phyloP scores from a whole-genome alignment of 2,113 vertebrate species.

The Grammomys surdaster region DNA sequence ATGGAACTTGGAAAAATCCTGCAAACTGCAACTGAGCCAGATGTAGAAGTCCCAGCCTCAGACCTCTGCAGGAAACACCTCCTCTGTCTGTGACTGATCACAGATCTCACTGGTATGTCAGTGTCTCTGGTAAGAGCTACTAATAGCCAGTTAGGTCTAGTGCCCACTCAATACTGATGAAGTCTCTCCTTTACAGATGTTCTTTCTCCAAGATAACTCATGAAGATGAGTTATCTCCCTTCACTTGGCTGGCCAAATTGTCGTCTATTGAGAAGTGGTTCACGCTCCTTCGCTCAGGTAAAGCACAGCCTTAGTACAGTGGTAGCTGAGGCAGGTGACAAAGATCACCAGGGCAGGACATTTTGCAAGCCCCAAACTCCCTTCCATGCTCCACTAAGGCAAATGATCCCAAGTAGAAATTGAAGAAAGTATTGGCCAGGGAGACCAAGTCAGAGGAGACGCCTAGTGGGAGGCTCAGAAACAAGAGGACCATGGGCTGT shows the following conservation, averaged over 20 bases:
- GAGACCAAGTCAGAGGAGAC: background rate
- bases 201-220: background rate
- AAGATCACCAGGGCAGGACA: background rate
- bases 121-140: background rate
- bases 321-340: fast-evolving
- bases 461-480: background rate
- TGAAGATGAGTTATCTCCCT: background rate
- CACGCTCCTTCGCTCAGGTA: background rate
- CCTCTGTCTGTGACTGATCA: background rate
- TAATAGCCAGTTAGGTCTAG: background rate
- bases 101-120: background rate
- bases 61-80: background rate
- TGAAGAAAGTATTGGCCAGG: background rate
- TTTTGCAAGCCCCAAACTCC: background rate
- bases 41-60: background rate
- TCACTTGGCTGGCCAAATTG: background rate
- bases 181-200: background rate
- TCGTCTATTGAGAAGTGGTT: background rate
- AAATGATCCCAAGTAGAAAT: background rate
- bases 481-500: background rate
- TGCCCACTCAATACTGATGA: fast-evolving
- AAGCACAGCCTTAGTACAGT: background rate
- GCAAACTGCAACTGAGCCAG: background rate
- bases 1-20: background rate
- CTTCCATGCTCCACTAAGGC: background rate